A percentile compares a stretch with the other conserved stretches of the same genome.
phyloP scores from a whole-genome alignment of 2,797 vertebrate species.

The Zenarchopterus dispar region DNA sequence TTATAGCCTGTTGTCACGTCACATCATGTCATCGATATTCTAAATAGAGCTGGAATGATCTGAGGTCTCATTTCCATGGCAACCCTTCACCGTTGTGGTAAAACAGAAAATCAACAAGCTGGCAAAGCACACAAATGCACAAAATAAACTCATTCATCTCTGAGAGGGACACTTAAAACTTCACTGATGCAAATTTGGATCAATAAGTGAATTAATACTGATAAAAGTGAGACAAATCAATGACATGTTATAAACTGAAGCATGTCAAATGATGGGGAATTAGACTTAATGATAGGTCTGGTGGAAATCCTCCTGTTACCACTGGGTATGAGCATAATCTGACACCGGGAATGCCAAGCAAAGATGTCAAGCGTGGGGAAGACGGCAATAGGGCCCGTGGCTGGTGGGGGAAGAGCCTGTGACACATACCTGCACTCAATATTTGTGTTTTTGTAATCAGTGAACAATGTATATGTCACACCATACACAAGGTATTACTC shows the following conservation, averaged over 20 bases:
- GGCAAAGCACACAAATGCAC: neutral
- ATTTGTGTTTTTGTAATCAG: constrained; percentile 13
- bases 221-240: constrained; percentile 26
- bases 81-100: constrained; percentile 39
- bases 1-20: constrained; percentile 22
- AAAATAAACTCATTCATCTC: neutral
- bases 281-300: constrained; percentile 24
- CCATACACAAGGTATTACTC: constrained; percentile 44
- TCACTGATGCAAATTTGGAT: constrained; percentile 42
- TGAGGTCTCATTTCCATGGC: constrained; percentile 57
- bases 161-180: constrained; percentile 18
- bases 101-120: constrained; percentile 47
- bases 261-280: neutral
- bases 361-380: constrained; percentile 1
- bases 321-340: constrained; percentile 29
- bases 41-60: constrained; percentile 18
- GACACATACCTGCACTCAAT: constrained; percentile 2
- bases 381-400: too few relatives aligned
- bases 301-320: constrained; percentile 39
- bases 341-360: constrained; percentile 29
- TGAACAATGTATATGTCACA: constrained; percentile 18
- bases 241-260: constrained; percentile 9
- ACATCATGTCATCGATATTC: constrained; percentile 11
- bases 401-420: neutral
- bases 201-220: constrained; percentile 48